These are phyloP conservation scores for Lagenorhynchus albirostris DNA, from an alignment of 2,113 vertebrate genomes.

Conservation along the genomic window DNA sequence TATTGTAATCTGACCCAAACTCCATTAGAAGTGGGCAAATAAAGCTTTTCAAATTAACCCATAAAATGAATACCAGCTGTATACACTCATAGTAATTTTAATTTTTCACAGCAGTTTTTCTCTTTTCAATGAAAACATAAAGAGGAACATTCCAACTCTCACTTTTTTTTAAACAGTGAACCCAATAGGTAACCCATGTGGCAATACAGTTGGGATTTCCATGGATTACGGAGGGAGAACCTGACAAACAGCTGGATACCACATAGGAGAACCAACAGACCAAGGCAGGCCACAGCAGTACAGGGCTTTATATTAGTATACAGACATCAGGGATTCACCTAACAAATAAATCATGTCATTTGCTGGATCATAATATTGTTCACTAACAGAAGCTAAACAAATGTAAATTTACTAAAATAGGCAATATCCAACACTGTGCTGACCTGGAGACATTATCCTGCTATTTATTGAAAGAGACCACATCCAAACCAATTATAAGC, in stretches of 20 bases:
- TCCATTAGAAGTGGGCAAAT: neutral
- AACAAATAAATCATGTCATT: slow-evolving; percentile 2
- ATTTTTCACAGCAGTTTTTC: neutral
- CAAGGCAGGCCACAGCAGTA: neutral
- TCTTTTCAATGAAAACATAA: slow-evolving; percentile 47
- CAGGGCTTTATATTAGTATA: neutral
- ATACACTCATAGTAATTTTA: neutral
- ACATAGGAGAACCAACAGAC: neutral
- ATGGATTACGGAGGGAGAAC: neutral
- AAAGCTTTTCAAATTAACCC: slow-evolving; percentile 28
- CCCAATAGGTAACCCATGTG: neutral
- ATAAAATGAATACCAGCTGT: neutral
- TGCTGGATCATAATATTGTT: neutral
- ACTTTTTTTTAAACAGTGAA: slow-evolving; percentile 1
- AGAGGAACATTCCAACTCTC: neutral
- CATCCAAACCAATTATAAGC: neutral
- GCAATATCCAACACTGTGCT: neutral
- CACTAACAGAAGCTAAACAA: neutral
- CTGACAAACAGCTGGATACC: neutral
- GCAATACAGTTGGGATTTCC: slow-evolving; percentile 8
- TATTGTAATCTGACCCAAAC: slow-evolving; percentile 5
- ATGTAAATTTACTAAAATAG: slow-evolving; percentile 35
- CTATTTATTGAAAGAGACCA: slow-evolving; percentile 8
- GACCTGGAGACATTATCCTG: neutral
- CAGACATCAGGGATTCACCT: neutral